These are phyloP conservation scores for Thomomys bottae DNA, from an alignment of 2,113 vertebrate genomes.

Conservation along the genomic window DNA sequence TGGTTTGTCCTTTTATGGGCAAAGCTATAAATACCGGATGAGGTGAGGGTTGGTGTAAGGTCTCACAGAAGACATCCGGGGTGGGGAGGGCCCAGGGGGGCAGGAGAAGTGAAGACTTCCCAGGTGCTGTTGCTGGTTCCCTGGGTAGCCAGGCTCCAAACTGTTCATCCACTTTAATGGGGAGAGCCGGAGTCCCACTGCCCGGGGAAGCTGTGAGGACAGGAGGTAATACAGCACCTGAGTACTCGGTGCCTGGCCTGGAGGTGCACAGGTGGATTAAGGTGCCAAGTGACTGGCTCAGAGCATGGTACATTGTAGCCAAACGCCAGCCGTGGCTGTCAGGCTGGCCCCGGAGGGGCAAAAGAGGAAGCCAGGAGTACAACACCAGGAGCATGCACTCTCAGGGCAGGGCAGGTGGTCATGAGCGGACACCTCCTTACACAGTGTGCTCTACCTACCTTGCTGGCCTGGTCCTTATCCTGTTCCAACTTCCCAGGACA, in stretches of 20 bases:
- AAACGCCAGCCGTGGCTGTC: not conserved
- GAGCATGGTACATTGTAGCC: rapidly evolving
- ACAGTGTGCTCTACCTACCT: rapidly evolving
- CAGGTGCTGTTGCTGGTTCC: not conserved
- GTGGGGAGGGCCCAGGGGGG: not conserved
- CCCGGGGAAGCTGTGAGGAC: not conserved
- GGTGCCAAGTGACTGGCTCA: not conserved
- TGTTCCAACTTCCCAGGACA: not conserved
- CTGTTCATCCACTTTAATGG: not conserved
- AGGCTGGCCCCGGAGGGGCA: not conserved
- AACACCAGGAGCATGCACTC: rapidly evolving
- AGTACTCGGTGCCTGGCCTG: not conserved
- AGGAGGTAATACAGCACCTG: not conserved
- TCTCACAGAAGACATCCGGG: conserved; percentile 2
- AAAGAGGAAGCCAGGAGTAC: too few species aligned
- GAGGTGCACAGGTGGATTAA: conserved; percentile 21
- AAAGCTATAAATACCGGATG: conserved; percentile 81
- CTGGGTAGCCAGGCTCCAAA: not conserved
- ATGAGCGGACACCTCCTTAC: rapidly evolving
- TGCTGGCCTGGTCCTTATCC: rapidly evolving
- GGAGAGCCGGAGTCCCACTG: not conserved
- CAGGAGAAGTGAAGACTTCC: not conserved
- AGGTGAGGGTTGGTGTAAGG: conserved; percentile 54
- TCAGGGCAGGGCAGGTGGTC: not conserved
- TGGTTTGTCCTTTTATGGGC: conserved; percentile 78